Conservation (phyloP, 92 coral and sea anemone genomes). For the Porites divaricata region DNA sequence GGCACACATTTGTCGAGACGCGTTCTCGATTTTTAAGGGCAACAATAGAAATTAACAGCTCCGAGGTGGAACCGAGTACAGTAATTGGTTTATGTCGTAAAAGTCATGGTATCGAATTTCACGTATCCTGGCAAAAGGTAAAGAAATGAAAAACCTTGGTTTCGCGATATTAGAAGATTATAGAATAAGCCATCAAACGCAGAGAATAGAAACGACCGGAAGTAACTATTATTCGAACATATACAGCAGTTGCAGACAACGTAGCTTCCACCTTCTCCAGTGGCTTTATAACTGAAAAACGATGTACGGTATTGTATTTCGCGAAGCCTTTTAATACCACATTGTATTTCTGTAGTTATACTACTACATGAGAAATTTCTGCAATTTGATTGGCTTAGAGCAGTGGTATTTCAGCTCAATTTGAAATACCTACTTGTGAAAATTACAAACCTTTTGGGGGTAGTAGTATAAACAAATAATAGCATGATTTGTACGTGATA, state of each 20-base stretch:
- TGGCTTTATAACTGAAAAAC: neutral
- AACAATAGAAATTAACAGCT: conserved; percentile 45
- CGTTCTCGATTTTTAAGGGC: conserved; percentile 31
- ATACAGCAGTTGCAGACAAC: neutral
- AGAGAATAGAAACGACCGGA: conserved; percentile 26
- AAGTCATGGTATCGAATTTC: conserved; percentile 19
- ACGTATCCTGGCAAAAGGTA: neutral
- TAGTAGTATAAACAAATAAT: too few relatives aligned
- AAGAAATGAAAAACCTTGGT: too few relatives aligned
- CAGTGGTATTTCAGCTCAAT: too few relatives aligned
- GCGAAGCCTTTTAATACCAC: neutral
- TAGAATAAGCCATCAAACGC: neutral
- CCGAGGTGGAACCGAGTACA: conserved; percentile 7
- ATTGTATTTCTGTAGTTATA: neutral
- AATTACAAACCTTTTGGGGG: too few relatives aligned
- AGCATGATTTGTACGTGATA: too few relatives aligned
- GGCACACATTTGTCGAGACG: conserved; percentile 24
- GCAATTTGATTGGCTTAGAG: too few relatives aligned
- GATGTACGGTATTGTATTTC: neutral
- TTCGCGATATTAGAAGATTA: neutral
- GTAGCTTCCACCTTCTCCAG: neutral
- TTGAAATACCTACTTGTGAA: too few relatives aligned
- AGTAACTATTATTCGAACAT: conserved; percentile 6
- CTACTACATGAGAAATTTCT: too few relatives aligned
- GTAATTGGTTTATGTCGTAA: conserved; percentile 17